Base-by-base conservation (phyloP, 2,113 vertebrate species). In the Oostethus manadensis region DNA sequence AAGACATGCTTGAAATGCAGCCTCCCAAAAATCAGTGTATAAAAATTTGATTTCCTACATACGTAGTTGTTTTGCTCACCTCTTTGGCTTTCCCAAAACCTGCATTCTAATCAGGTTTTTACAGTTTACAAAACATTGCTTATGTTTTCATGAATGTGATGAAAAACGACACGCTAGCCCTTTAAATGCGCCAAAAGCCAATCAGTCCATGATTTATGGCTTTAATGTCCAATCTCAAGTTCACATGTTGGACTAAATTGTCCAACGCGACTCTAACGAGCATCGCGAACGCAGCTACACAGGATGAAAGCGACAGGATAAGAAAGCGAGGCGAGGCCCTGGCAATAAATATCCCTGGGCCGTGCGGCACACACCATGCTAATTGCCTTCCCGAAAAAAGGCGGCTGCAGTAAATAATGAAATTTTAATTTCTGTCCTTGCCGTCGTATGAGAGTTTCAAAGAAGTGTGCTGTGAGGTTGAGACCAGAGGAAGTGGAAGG, bases 341-440 rank as follows among this genome's bases (percentile, higher is more conserved):
- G 76, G 80, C 78, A 73, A 79, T 75, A 92, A 90, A 89, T 90
- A 89, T 86, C 87, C 73, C 72, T 83, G 78, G 84, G 88, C 93
- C 88, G 91, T 89, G 89, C 91, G 83, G 79, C 77, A 77, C 72
- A 92, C 89, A 93, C 40, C 38, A 42, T 92, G 90, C 93, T 97
- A 96, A 97, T 95, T 97, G 93, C 90, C 84, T 58, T 45, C 16
- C 15, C 17, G 14, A 10, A 26, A 16, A 82, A 89, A 88, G 88
- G 88, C 77, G 71, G 89, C 86, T 83, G 89, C 78, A 90, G 93
- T 94, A 90, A 97, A 97, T 95, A 96, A 96, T 95, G 88, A 93
- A 93, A 97, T 94, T 96, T 93, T 95, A 94, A 90, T 89, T 90
- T 84, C 81, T 81, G 60, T 69, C 70, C 76, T 73, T 43, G 71